Percentiles rank a stretch among this genome's conserved stretches.
These are phyloP conservation scores for Apodemia zela DNA, from an alignment of 2,888 invertebrate species.

Conservation along the genomic window DNA sequence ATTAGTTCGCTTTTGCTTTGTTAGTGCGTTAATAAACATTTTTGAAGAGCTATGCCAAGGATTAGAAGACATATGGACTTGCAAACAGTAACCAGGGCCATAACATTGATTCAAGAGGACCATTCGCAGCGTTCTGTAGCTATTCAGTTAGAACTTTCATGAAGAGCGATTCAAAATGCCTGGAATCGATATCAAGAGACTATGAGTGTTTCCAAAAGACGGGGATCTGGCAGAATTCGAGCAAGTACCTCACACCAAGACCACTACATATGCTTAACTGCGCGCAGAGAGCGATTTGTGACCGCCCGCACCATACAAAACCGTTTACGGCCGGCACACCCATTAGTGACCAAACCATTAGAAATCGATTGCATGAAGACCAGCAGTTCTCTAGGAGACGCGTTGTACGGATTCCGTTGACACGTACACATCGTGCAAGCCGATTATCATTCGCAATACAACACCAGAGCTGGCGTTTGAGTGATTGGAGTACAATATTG, in stretches of 20 bases:
- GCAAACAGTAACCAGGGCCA: too few relatives aligned
- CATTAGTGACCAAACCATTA: too few relatives aligned
- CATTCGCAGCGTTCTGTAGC: too few relatives aligned
- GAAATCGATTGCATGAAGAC: too few relatives aligned
- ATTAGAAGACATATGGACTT: too few relatives aligned
- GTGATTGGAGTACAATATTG: conserved; percentile 19
- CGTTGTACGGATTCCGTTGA: conserved; percentile 23
- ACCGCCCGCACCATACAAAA: conserved; percentile 26
- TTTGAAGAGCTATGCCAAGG: too few relatives aligned
- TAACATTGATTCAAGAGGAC: too few relatives aligned
- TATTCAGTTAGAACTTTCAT: too few relatives aligned
- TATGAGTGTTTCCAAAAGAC: conserved; percentile 19
- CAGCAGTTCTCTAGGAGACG: conserved; percentile 20
- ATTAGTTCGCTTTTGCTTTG: too few relatives aligned
- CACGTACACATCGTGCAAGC: conserved; percentile 22
- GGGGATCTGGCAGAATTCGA: conserved; percentile 24
- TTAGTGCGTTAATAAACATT: too few relatives aligned
- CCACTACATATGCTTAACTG: conserved; percentile 27
- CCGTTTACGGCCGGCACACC: conserved; percentile 17
- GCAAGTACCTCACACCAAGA: conserved; percentile 27
- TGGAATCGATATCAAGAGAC: background rate
- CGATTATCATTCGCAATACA: conserved; percentile 21
- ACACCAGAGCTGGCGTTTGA: conserved; percentile 21
- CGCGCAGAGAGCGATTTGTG: conserved; percentile 22
- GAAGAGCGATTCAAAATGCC: too few relatives aligned